A percentile compares a stretch with the other conserved stretches of the same genome.
Conservation (phyloP, 1,140 invertebrate species). For the Druon quercuslanigerum region DNA sequence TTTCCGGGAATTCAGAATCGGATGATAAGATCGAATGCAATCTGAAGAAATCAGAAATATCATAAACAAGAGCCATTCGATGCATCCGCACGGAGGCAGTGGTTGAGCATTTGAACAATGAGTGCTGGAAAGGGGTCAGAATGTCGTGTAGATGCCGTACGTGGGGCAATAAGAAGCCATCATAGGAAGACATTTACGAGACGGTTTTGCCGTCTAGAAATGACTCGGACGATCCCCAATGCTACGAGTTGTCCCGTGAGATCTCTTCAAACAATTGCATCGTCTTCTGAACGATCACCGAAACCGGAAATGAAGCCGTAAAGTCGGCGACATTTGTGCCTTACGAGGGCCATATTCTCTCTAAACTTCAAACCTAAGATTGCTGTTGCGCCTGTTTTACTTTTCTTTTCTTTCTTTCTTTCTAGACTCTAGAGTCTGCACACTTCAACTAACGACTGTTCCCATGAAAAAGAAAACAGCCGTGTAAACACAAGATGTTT, state of each 20-base stretch:
- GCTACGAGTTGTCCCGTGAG: constrained; percentile 41
- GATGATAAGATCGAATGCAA: neutral
- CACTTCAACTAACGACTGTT: no score
- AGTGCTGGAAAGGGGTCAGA: constrained; percentile 37
- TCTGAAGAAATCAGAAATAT: constrained; percentile 10
- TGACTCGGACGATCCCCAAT: constrained; percentile 35
- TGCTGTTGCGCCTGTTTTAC: neutral
- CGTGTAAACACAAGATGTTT: no score
- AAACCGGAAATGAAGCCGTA: constrained; percentile 34
- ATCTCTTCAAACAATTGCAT: constrained; percentile 51
- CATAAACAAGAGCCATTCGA: neutral
- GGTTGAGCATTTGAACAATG: constrained; percentile 8
- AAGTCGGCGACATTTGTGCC: constrained; percentile 35
- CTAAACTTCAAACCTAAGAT: neutral
- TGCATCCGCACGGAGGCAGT: neutral
- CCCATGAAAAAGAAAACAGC: no score
- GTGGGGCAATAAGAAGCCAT: constrained; percentile 52
- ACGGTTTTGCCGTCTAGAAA: constrained; percentile 36
- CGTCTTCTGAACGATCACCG: constrained; percentile 40
- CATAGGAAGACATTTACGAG: constrained; percentile 56
- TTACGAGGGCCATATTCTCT: constrained; percentile 18
- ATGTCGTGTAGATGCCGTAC: constrained; percentile 46
- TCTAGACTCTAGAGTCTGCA: neutral
- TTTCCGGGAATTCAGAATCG: no score
- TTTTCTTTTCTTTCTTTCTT: neutral